These are phyloP conservation scores for Ciconia stormi DNA, from an alignment of 2,113 vertebrate species.

Conservation along the genomic window DNA sequence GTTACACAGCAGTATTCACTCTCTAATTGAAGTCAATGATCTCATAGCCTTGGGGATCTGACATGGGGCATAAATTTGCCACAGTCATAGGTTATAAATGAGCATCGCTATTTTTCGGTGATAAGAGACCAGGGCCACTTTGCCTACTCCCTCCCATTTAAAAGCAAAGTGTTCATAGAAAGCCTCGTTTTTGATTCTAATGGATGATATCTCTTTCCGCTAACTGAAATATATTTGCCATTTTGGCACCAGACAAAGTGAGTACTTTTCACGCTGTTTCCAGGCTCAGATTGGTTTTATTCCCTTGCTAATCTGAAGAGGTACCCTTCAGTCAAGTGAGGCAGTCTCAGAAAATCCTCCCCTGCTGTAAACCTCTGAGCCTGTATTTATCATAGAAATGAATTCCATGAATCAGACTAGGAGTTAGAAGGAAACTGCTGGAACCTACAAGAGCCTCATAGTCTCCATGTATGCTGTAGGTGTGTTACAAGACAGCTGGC, in stretches of 20 bases:
- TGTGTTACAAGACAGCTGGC: not conserved
- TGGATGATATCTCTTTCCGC: not conserved
- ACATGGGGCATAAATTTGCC: not conserved
- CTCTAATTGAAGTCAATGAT: not conserved
- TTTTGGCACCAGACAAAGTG: not conserved
- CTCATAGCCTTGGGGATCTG: not conserved
- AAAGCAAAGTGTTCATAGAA: not conserved
- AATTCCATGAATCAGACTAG: not conserved
- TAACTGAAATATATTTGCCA: not conserved
- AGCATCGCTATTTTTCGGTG: not conserved
- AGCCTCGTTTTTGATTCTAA: not conserved
- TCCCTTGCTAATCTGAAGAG: slow-evolving; percentile 15
- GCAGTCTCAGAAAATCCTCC: not conserved
- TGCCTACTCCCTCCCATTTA: not conserved
- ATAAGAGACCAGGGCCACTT: not conserved
- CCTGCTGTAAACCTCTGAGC: not conserved
- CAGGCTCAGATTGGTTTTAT: not conserved
- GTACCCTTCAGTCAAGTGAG: not conserved
- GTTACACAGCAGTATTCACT: not conserved
- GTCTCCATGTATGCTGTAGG: not conserved
- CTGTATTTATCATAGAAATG: not conserved
- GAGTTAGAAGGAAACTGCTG: not conserved
- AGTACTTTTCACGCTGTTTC: not conserved
- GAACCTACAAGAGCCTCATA: not conserved
- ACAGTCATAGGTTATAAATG: not conserved